phyloP scores from a whole-genome alignment of 2,113 vertebrate species.

The Varanus komodoensis region DNA sequence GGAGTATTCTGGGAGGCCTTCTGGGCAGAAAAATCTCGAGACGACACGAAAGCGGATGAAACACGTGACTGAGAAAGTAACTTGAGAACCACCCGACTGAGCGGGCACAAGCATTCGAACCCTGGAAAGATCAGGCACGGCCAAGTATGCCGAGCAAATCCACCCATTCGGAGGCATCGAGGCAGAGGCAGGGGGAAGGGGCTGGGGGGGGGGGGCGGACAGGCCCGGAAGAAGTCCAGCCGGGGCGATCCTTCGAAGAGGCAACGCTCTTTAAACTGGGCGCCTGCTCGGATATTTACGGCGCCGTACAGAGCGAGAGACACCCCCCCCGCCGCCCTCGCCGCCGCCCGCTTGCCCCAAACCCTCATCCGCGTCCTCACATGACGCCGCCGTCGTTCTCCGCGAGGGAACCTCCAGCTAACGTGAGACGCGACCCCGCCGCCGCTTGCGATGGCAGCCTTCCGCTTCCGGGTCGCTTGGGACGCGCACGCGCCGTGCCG shows the following conservation, averaged over 20 bases:
- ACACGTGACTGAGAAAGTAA: neutral
- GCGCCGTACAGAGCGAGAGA: neutral
- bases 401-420: neutral
- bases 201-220: neutral
- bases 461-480: slow-evolving; percentile 42
- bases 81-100: neutral
- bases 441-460: neutral
- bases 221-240: neutral
- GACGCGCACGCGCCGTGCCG: neutral
- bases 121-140: neutral
- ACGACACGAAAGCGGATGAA: neutral
- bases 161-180: neutral
- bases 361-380: slow-evolving; percentile 4
- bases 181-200: neutral
- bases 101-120: neutral
- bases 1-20: no score
- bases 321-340: rapidly evolving
- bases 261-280: neutral
- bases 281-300: neutral
- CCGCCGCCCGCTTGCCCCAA: rapidly evolving
- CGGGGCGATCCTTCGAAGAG: neutral
- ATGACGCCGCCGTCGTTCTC: neutral
- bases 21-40: no score
- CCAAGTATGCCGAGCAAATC: no score
- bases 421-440: neutral